These are phyloP conservation scores for Abrostola triplasia DNA, from an alignment of 2,888 invertebrate genomes.

Conservation along the genomic window DNA sequence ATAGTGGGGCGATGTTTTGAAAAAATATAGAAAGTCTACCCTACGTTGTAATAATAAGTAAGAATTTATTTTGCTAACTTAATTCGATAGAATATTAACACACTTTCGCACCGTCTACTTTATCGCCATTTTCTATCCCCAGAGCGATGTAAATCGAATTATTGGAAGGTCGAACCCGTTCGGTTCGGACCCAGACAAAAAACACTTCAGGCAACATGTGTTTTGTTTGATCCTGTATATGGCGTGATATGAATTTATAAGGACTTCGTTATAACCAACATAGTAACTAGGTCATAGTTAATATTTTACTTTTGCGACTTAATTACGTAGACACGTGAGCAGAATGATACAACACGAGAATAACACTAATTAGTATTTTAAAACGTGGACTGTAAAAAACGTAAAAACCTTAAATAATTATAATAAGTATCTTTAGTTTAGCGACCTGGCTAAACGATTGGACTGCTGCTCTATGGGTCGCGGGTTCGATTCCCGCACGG, in stretches of 20 bases:
- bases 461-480: no score
- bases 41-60: no score
- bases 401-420: no score
- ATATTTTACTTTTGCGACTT: slow-evolving; percentile 22
- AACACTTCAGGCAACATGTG: slow-evolving; percentile 29
- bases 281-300: slow-evolving; percentile 13
- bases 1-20: no score
- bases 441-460: no score
- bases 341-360: slow-evolving; percentile 11
- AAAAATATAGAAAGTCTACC: no score
- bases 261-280: slow-evolving; percentile 23
- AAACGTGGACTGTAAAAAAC: no score
- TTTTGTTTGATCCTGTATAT: slow-evolving; percentile 41
- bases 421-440: no score
- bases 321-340: slow-evolving; percentile 12
- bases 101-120: slow-evolving; percentile 15
- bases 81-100: neutral
- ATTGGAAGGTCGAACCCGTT: slow-evolving; percentile 21
- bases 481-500: no score
- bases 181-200: slow-evolving; percentile 35
- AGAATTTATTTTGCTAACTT: neutral
- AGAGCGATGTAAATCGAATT: slow-evolving; percentile 39
- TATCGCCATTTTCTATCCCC: slow-evolving; percentile 6
- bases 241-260: slow-evolving; percentile 46
- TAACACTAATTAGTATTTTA: neutral